Percentiles rank a stretch among this genome's conserved stretches.
These are phyloP conservation scores for Chloropsis cyanopogon DNA, from an alignment of 2,113 vertebrate species.

Conservation along the genomic window DNA sequence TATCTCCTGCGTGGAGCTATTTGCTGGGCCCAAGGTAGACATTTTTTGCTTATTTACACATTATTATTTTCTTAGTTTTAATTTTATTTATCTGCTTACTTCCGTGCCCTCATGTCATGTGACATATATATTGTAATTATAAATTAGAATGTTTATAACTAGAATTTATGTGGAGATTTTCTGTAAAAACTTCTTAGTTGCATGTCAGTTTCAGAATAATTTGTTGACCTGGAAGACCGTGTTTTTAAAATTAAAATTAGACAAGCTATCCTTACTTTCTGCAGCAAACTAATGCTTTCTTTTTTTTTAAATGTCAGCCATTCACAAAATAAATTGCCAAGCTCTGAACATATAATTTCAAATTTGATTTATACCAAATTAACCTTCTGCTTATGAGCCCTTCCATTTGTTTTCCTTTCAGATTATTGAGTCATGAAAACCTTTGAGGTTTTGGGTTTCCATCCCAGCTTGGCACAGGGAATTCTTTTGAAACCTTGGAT, in stretches of 20 bases:
- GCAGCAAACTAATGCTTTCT: not conserved
- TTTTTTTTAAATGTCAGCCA: not conserved
- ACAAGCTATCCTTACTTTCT: not conserved
- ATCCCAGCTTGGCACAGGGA: not conserved
- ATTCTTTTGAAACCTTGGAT: constrained; percentile 22
- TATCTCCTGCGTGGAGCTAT: not conserved
- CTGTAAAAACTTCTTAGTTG: not conserved
- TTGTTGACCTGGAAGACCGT: not conserved
- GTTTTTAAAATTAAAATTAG: constrained; percentile 8
- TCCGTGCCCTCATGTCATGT: not conserved
- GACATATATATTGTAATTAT: not conserved
- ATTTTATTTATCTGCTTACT: not conserved
- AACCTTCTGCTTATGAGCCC: constrained; percentile 24
- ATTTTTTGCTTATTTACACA: not conserved
- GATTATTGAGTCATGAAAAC: constrained; percentile 22
- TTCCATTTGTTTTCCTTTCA: constrained; percentile 33
- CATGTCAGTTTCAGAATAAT: not conserved
- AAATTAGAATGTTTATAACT: not conserved
- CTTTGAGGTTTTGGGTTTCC: constrained; percentile 39
- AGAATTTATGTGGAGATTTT: not conserved
- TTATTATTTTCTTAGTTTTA: not conserved
- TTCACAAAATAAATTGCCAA: constrained; percentile 36
- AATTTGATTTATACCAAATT: constrained; percentile 40
- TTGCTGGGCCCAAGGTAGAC: not conserved
- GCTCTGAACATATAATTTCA: constrained; percentile 16